Evolutionary conservation across 35 echinoderm and acorn worm species (phyloP).

Genomic region (Heliocidaris erythrogramma): DNA sequence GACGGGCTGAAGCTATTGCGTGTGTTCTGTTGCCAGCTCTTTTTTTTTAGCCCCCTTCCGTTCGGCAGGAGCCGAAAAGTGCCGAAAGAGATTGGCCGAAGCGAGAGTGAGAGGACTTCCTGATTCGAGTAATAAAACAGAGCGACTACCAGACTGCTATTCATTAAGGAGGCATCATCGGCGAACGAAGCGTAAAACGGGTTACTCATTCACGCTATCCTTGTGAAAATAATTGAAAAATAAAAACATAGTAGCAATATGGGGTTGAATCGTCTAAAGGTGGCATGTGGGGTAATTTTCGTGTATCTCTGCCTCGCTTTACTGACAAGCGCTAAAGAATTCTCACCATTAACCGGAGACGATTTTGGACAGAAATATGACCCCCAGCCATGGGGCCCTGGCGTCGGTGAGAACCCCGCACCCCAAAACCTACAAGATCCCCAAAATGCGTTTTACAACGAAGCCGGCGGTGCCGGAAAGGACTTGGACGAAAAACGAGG

Average conservation of each 20-base stretch:
- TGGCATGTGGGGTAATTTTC: neutral
- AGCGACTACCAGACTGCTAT: neutral
- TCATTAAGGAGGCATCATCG: neutral
- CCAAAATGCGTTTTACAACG: constrained; percentile 5
- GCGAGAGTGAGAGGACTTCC: constrained; percentile 8
- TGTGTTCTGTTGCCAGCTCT: neutral
- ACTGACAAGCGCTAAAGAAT: constrained; percentile 22
- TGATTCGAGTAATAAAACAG: constrained; percentile 23
- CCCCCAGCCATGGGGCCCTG: constrained; percentile 11
- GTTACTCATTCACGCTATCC: neutral
- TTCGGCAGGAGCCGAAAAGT: neutral
- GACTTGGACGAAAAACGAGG: constrained; percentile 28
- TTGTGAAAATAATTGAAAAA: constrained; percentile 19
- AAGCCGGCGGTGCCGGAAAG: neutral
- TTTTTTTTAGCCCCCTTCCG: neutral
- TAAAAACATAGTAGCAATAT: neutral
- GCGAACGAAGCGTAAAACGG: constrained; percentile 2
- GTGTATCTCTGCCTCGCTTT: constrained; percentile 8
- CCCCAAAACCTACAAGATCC: neutral
- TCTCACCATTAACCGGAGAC: constrained; percentile 12
- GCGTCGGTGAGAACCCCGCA: neutral
- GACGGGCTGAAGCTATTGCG: constrained; percentile 26
- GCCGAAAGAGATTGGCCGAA: neutral
- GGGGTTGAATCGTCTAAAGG: neutral
- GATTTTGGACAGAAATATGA: constrained; percentile 23